Conservation (phyloP, 2,113 vertebrate genomes). For the Scalopus aquaticus region DNA sequence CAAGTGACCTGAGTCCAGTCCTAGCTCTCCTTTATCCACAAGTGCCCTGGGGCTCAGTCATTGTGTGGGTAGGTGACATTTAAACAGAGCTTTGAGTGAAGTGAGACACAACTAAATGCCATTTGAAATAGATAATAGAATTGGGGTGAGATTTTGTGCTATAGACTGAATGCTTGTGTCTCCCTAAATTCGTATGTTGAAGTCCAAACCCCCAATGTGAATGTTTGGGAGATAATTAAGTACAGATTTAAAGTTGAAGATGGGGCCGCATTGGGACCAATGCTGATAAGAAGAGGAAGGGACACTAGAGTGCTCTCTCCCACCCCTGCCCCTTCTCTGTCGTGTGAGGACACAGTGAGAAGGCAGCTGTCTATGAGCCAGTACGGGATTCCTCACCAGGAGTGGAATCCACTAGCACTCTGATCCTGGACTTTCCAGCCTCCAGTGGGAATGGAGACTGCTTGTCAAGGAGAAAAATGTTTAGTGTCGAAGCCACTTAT, state of each 20-base stretch:
- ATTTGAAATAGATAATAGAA: not conserved
- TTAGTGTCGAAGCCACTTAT: not conserved
- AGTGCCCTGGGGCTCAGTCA: no score
- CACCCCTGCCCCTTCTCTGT: accelerated
- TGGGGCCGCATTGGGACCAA: not conserved
- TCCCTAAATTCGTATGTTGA: not conserved
- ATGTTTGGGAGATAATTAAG: not conserved
- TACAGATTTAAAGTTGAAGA: not conserved
- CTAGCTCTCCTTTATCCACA: no score
- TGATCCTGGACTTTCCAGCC: not conserved
- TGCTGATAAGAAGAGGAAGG: not conserved
- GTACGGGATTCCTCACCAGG: not conserved
- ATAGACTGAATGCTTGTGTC: not conserved
- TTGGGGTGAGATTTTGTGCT: not conserved
- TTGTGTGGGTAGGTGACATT: not conserved
- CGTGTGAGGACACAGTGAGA: not conserved
- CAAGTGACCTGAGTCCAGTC: no score
- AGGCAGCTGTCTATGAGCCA: not conserved
- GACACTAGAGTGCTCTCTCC: not conserved
- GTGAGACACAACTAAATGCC: not conserved
- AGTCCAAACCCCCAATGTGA: no score
- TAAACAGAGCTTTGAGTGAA: not conserved
- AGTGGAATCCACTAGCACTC: not conserved
- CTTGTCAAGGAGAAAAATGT: not conserved
- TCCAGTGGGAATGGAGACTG: not conserved